A percentile compares a stretch with the other conserved stretches of the same genome.
Evolutionary conservation across 1,140 invertebrate genomes (phyloP).

Genomic region (Drosophila ogumai): DNA sequence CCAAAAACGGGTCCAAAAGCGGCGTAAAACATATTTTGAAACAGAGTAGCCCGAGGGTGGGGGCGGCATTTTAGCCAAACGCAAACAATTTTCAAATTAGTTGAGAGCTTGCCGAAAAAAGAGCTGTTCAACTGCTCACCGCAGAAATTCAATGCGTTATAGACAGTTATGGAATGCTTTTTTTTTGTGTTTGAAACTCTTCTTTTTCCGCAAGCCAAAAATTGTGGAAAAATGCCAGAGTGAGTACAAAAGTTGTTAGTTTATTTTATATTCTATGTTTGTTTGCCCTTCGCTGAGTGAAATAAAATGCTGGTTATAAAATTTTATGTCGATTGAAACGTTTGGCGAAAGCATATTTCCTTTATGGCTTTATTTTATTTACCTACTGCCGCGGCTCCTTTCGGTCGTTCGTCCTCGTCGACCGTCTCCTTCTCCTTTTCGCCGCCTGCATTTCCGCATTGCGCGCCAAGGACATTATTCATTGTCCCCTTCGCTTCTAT

Average conservation of each 20-base stretch:
- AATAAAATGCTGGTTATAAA: conserved; percentile 74
- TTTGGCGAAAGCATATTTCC: conserved; percentile 74
- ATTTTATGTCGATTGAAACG: conserved; percentile 79
- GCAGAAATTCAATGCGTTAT: conserved; percentile 62
- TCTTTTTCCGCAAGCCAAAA: conserved; percentile 8
- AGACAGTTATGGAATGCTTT: conserved; percentile 64
- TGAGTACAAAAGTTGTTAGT: conserved; percentile 42
- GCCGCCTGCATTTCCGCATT: conserved; percentile 73
- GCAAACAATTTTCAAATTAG: conserved; percentile 52
- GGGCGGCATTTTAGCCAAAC: conserved; percentile 2
- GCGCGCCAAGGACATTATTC: conserved; percentile 79
- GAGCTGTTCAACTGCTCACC: background rate
- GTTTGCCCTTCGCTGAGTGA: conserved; percentile 55
- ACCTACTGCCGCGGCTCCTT: conserved; percentile 52
- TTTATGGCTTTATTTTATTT: conserved; percentile 78
- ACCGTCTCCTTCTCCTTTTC: background rate
- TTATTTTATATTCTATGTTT: conserved; percentile 34
- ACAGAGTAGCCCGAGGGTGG: background rate
- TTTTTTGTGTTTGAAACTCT: background rate
- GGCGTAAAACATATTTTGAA: conserved; percentile 64
- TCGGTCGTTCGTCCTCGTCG: background rate
- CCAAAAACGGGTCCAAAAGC: conserved; percentile 45
- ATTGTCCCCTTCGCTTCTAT: conserved; percentile 47
- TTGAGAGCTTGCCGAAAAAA: conserved; percentile 15
- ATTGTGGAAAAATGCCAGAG: conserved; percentile 12